These are phyloP conservation scores for Panthera uncia DNA, from an alignment of 2,113 vertebrate genomes.

Conservation along the genomic window DNA sequence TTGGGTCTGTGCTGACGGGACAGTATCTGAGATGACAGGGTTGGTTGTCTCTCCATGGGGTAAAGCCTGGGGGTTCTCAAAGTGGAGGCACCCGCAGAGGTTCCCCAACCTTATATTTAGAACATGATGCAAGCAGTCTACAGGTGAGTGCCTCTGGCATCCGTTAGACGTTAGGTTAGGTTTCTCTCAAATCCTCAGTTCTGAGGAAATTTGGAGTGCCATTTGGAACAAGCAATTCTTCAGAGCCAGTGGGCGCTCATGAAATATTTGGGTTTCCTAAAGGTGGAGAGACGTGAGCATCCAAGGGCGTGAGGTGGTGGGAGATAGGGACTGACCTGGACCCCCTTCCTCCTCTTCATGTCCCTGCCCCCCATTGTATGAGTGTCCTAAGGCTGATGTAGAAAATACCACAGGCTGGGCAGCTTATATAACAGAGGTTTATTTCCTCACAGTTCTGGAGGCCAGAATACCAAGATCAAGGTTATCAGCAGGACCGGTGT, in stretches of 20 bases:
- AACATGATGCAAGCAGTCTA: accelerated
- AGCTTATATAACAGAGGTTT: neutral
- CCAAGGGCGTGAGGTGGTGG: too few relatives aligned
- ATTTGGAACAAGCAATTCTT: neutral
- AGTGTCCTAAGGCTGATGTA: neutral
- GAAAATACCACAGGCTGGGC: neutral
- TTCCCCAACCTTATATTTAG: neutral
- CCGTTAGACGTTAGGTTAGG: neutral
- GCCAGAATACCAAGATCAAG: neutral
- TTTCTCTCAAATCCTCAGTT: neutral
- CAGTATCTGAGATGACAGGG: too few relatives aligned
- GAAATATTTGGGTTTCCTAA: neutral
- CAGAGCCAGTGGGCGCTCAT: accelerated
- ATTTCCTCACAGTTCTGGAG: neutral
- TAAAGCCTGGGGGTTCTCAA: neutral
- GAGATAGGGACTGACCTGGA: neutral
- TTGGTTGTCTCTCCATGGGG: accelerated
- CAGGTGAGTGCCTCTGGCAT: neutral
- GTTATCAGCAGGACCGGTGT: neutral
- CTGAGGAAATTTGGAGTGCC: neutral
- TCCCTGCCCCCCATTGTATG: accelerated
- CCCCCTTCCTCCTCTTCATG: neutral
- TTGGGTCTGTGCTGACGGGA: neutral
- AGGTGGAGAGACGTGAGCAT: neutral
- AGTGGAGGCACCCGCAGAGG: too few relatives aligned